Percentiles rank a stretch among this genome's conserved stretches.
phyloP scores from a whole-genome alignment of 2,888 invertebrate genomes.

The Apoderus coryli region DNA sequence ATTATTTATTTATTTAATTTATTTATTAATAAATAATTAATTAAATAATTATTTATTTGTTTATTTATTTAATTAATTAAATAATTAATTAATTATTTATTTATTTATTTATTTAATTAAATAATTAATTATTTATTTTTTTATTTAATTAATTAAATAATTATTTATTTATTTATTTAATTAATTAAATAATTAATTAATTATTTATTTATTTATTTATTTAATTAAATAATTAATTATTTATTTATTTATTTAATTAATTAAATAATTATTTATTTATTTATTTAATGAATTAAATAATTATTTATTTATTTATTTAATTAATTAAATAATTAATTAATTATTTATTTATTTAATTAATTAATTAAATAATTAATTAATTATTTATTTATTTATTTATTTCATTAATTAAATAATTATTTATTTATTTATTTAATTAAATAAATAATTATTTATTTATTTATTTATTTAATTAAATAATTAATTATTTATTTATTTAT shows the following conservation, averaged over 20 bases:
- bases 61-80: not conserved
- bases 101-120: constrained; percentile 1
- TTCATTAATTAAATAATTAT: not conserved
- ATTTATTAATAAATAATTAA: too few relatives aligned
- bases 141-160: not conserved
- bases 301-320: constrained; percentile 2
- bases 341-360: constrained; percentile 1
- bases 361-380: not conserved
- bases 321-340: not conserved
- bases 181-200: not conserved
- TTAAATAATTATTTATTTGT: constrained; percentile 3
- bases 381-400: constrained; percentile 3
- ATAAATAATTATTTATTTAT: too few relatives aligned
- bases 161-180: constrained; percentile 2
- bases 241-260: constrained; percentile 1
- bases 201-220: constrained; percentile 3
- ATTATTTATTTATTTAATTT: too few relatives aligned
- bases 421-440: too few relatives aligned
- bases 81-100: not conserved
- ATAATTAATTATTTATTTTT: not conserved
- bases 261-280: constrained; percentile 1
- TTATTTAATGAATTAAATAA: not conserved
- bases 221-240: not conserved
- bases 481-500: too few relatives aligned
- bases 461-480: too few relatives aligned